Conservation (phyloP, 2,797 vertebrate genomes). For the Sus cebifrons region DNA sequence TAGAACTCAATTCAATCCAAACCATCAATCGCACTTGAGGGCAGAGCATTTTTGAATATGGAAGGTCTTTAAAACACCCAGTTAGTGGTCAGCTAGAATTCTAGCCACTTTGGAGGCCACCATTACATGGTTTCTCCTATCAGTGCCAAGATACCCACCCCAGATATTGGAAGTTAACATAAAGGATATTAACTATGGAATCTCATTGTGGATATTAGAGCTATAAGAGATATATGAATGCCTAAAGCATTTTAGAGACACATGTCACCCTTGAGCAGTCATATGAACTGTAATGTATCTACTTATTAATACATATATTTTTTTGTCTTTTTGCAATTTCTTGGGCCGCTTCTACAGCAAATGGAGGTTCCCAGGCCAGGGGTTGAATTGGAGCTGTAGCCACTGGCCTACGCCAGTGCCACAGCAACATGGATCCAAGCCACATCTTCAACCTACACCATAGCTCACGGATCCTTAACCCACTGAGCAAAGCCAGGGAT, state of each 20-base stretch:
- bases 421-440: no score
- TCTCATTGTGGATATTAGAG: background rate
- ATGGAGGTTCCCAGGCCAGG: no score
- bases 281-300: background rate
- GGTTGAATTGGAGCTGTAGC: no score
- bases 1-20: background rate
- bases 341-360: no score
- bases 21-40: background rate
- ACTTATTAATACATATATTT: background rate
- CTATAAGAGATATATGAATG: background rate
- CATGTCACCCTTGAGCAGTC: background rate
- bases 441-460: no score
- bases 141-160: background rate
- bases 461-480: no score
- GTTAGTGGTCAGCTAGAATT: background rate
- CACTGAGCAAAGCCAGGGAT: no score
- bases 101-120: background rate
- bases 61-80: background rate
- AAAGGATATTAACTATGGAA: background rate
- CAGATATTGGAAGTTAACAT: background rate
- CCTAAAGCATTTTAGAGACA: background rate
- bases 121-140: no score
- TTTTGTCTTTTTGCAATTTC: no score
- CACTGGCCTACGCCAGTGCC: no score
- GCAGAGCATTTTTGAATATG: background rate